phyloP scores from a whole-genome alignment of 2,797 vertebrate genomes.

The Ceyx erithaca region DNA sequence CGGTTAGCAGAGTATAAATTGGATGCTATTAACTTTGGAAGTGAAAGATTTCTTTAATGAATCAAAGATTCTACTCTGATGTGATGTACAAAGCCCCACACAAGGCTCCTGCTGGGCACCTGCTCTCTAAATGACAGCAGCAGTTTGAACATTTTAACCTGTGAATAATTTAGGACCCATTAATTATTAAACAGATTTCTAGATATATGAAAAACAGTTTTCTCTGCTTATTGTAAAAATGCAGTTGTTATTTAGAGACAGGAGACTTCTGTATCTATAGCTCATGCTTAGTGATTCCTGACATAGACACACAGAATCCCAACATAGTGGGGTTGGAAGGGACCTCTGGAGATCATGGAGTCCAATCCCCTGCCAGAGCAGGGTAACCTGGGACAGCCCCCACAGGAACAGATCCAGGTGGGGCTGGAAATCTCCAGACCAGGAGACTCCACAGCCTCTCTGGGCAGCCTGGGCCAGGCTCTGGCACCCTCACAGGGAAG shows the following conservation, averaged over 20 bases:
- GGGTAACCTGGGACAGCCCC: too few species aligned
- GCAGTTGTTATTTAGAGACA: slow-evolving; percentile 39
- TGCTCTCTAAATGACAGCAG: slow-evolving; percentile 72
- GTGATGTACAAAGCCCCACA: neutral
- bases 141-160: slow-evolving; percentile 56
- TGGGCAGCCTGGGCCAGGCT: too few species aligned
- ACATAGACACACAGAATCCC: too few species aligned
- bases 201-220: slow-evolving; percentile 27
- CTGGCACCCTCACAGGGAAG: too few species aligned
- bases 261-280: neutral
- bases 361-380: too few species aligned
- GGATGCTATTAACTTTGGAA: neutral
- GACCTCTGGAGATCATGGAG: too few species aligned
- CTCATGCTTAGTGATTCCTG: neutral
- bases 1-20: neutral
- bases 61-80: slow-evolving; percentile 3
- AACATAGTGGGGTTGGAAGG: too few species aligned
- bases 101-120: slow-evolving; percentile 33
- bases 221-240: slow-evolving; percentile 39
- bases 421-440: too few species aligned
- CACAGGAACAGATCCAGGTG: too few species aligned
- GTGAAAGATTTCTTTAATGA: slow-evolving; percentile 20
- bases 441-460: too few species aligned
- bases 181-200: slow-evolving; percentile 77
- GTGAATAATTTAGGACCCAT: slow-evolving; percentile 78